phyloP scores from a whole-genome alignment of 2,797 vertebrate species.

The Denticeps clupeoides region DNA sequence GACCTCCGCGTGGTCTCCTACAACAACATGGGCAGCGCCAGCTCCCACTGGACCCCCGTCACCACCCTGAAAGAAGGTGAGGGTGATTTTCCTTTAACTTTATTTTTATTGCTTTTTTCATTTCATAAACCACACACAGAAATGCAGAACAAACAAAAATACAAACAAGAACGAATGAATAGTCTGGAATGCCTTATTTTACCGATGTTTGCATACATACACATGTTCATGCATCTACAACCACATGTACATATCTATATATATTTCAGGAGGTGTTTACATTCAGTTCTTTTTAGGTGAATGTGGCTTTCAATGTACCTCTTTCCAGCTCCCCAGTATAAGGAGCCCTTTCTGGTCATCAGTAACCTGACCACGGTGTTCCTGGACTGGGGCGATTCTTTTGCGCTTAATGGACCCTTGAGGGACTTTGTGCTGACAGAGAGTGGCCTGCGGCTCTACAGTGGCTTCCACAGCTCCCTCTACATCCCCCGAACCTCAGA shows the following conservation, averaged over 20 bases:
- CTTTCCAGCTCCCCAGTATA: constrained; percentile 70
- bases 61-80: constrained; percentile 66
- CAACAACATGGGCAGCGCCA: constrained; percentile 74
- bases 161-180: too few relatives aligned
- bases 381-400: constrained; percentile 74
- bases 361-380: constrained; percentile 75
- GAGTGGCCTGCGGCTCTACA: constrained; percentile 65
- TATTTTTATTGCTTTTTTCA: too few relatives aligned
- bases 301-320: background rate
- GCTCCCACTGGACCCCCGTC: constrained; percentile 71
- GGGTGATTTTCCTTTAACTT: too few relatives aligned
- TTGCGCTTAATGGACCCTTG: constrained; percentile 69
- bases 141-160: too few relatives aligned
- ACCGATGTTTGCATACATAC: too few relatives aligned
- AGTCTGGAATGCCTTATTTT: too few relatives aligned
- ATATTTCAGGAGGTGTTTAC: too few relatives aligned
- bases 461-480: constrained; percentile 72
- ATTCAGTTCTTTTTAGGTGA: background rate
- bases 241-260: too few relatives aligned
- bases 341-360: constrained; percentile 55
- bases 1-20: constrained; percentile 67
- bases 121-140: too few relatives aligned
- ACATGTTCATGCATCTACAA: too few relatives aligned
- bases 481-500: constrained; percentile 71
- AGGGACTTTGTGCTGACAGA: constrained; percentile 72